Base-by-base conservation (phyloP, 1,140 invertebrate genomes). In the Hycleus cichorii region DNA sequence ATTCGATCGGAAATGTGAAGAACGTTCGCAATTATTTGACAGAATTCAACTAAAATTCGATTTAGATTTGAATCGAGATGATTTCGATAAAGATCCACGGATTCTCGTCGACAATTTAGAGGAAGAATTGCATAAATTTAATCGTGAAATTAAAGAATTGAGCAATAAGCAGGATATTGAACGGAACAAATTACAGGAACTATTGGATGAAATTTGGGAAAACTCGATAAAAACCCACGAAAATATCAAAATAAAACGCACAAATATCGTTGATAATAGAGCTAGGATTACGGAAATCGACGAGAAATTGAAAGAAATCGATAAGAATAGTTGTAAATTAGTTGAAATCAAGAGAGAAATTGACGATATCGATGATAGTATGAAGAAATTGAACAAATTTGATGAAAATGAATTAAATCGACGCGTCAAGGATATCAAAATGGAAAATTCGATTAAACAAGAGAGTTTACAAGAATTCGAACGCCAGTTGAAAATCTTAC, bases 381-480 rank as follows among this genome's bases (percentile, higher is more conserved):
- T 83, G 8, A 72, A 75, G 25, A 76, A 77, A 71, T 68, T 78
- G 76, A 66, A 72, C 70, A 74, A 81, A 70, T 62, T 71, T 60
- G 66, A 81, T 63, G 67, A 71, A 60, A 57, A 73, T 8, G 53
- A 72, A 51, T 66, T 69, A 66, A 67, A 77, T 62, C 49, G 75
- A 4, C 74, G 82, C 66, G 54, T 77, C 3, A 74, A 79, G 49
- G 73, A 77, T 39, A 67, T 72, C 53, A 78, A 80, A 64, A 69
- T 74, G 50, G 68, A 78, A 60, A 79, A 84, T 39, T 74, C 76
- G 54, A 64, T 69, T 18, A 75, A 78, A 66, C 77, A 81, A 70
- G 69, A 73, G 58, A 64, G 71, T 40, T 67, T 80, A 39, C 74
- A 74, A 47, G 62, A 65, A 48, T 56, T 79, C 49, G 79, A 82